Evolutionary conservation across 1,140 invertebrate genomes (phyloP), one percentile per base, ranked within the genome.

Genomic region (Macrosteles quadrilineatus): DNA sequence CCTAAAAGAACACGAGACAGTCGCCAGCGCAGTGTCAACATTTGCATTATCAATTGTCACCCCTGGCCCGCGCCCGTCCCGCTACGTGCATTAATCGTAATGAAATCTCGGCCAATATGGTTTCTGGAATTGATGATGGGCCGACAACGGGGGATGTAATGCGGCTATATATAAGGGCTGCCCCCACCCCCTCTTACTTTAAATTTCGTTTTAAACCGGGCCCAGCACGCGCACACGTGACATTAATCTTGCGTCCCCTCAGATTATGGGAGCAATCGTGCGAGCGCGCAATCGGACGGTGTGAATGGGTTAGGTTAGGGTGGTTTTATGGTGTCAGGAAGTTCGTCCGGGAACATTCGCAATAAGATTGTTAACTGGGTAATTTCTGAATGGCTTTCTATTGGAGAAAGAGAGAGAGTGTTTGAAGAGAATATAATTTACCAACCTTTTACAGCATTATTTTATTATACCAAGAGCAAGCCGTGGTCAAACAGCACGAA

Each of bases 71-170:
- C 47, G 19, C n/a, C 30, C 32, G 23, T 31, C 72, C n/a, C 4
- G 14, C 6, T 4, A 14, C 21, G 67, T 17, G 62, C 73, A 73
- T 73, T 73, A 73, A 73, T 73, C 73, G 73, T 73, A 73, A 73
- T 73, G 73, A 73, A 73, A 73, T 73, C 73, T 73, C 73, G 64
- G 71, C 68, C 73, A 73, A 73, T 73, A 73, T 73, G 73, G 73
- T 73, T 73, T 73, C 73, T 73, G 73, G 73, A 73, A 73, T 73
- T 73, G 73, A 73, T 73, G 68, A 70, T 66, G 43, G 32, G 64
- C 50, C 66, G 68, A 64, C 63, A 43, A 50, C 62, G 53, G 55
- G 69, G 69, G 57, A 12, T 43, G 63, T 66, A 66, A 66, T 29
- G 47, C 19, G 47, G 65, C 47, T 32, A 45, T 53, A 55, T 64